Percentiles rank a stretch among this genome's conserved stretches.
Conservation (phyloP, 1,140 invertebrate genomes). For the Formica selysi region DNA sequence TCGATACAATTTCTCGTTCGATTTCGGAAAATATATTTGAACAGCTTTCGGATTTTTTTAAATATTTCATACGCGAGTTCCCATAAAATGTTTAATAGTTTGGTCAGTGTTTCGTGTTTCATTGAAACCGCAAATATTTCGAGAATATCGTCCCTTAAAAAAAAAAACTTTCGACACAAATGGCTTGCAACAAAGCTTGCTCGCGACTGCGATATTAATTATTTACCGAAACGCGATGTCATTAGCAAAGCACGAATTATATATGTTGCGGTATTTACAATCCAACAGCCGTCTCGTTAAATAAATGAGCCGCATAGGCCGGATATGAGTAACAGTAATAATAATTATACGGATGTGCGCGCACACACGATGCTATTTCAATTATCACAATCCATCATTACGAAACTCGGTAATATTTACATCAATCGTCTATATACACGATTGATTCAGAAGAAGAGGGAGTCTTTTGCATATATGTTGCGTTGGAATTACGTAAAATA, state of each 20-base stretch:
- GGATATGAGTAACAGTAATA: constrained; percentile 38
- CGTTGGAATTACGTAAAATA: not conserved
- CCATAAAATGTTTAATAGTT: constrained; percentile 1
- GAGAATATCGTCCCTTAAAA: not conserved
- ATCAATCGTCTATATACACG: no score
- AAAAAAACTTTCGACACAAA: not conserved
- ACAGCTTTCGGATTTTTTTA: constrained; percentile 43
- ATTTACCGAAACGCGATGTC: constrained; percentile 11
- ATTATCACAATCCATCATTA: constrained; percentile 40
- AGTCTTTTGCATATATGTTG: not conserved
- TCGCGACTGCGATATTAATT: not conserved
- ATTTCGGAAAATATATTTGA: constrained; percentile 52
- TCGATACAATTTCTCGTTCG: constrained; percentile 8
- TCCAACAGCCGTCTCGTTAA: constrained; percentile 48
- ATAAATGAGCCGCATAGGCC: constrained; percentile 11
- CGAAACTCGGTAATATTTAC: not conserved
- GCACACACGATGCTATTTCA: constrained; percentile 12
- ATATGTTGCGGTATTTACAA: not conserved
- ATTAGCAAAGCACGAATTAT: constrained; percentile 44
- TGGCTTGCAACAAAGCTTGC: not conserved
- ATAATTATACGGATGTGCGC: constrained; percentile 1
- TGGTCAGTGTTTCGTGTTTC: constrained; percentile 18
- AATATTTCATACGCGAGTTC: constrained; percentile 19
- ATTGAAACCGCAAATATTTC: constrained; percentile 29
- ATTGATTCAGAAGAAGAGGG: not conserved